Percentiles rank a stretch among this genome's conserved stretches.
Conservation (phyloP, 2,113 vertebrate species). For the Crotalus horridus region DNA sequence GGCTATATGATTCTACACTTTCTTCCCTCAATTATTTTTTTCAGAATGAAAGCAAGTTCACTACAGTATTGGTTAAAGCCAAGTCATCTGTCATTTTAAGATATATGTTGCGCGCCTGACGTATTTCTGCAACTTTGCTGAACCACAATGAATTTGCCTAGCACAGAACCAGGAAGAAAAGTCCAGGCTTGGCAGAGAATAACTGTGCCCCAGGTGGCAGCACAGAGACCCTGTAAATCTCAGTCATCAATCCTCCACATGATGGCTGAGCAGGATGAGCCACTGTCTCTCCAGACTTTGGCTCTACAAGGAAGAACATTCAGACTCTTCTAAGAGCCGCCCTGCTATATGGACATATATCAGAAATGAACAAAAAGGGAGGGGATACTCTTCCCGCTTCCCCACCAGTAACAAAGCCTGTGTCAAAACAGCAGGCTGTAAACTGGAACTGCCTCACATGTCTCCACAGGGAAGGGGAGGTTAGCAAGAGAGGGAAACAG, state of each 20-base stretch:
- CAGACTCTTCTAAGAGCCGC: background rate
- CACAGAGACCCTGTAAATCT: background rate
- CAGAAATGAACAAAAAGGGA: background rate
- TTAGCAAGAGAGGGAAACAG: background rate
- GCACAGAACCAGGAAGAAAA: background rate
- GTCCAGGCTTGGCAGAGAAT: background rate
- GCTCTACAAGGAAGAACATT: conserved; percentile 1
- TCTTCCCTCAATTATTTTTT: background rate
- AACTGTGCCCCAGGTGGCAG: background rate
- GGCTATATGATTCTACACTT: background rate
- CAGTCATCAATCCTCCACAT: background rate
- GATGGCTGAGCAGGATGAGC: background rate
- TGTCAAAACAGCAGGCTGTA: background rate
- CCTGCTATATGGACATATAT: background rate
- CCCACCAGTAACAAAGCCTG: background rate
- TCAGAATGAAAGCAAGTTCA: background rate
- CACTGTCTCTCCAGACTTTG: background rate
- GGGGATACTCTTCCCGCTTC: background rate
- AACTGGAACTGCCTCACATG: conserved; percentile 3
- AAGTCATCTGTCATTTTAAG: background rate
- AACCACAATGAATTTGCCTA: background rate
- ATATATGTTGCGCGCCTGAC: background rate
- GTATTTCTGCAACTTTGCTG: background rate
- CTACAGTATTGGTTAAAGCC: background rate
- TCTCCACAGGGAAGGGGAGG: background rate